A percentile compares a stretch with the other conserved stretches of the same genome.
phyloP scores from a whole-genome alignment of 2,888 invertebrate species.

The Drosophila nigritarsus region DNA sequence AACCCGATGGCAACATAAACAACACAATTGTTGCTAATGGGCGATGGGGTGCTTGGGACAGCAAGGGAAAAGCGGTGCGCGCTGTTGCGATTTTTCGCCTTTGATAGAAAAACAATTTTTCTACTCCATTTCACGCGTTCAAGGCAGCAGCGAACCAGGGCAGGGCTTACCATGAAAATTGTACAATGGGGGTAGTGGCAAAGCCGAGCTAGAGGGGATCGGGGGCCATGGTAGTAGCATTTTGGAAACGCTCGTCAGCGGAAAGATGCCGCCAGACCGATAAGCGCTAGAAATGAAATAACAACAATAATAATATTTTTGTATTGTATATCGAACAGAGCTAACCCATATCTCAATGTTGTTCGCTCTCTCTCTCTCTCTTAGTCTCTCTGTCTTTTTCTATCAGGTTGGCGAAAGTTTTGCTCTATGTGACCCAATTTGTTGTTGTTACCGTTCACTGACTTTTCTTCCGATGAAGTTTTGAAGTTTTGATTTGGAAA shows the following conservation, averaged over 20 bases:
- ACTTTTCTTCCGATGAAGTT: conserved; percentile 52
- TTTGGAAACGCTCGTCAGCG: conserved; percentile 60
- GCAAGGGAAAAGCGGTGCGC: conserved; percentile 15
- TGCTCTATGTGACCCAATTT: conserved; percentile 48
- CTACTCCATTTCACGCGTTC: conserved; percentile 81
- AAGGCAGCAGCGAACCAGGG: conserved; percentile 60
- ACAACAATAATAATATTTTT: conserved; percentile 74
- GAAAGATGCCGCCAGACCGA: conserved; percentile 75
- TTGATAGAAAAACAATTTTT: conserved; percentile 81
- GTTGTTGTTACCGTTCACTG: conserved; percentile 39
- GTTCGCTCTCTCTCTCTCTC: not conserved
- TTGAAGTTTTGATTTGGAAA: conserved; percentile 39
- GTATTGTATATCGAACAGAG: conserved; percentile 39
- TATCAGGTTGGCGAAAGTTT: conserved; percentile 53
- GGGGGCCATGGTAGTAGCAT: conserved; percentile 6
- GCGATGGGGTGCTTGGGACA: not conserved
- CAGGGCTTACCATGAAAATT: conserved; percentile 34
- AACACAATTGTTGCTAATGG: conserved; percentile 51
- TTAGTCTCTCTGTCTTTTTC: not conserved
- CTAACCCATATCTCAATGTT: conserved; percentile 14
- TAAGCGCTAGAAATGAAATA: conserved; percentile 76
- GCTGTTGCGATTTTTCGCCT: conserved; percentile 69
- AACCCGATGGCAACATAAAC: conserved; percentile 48
- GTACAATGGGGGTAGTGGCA: not conserved
- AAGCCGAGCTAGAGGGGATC: not conserved